Evolutionary conservation across 1,140 invertebrate genomes (phyloP), one percentile per base, ranked within the genome.

Genomic region (Philotrypesis tridentata): DNA sequence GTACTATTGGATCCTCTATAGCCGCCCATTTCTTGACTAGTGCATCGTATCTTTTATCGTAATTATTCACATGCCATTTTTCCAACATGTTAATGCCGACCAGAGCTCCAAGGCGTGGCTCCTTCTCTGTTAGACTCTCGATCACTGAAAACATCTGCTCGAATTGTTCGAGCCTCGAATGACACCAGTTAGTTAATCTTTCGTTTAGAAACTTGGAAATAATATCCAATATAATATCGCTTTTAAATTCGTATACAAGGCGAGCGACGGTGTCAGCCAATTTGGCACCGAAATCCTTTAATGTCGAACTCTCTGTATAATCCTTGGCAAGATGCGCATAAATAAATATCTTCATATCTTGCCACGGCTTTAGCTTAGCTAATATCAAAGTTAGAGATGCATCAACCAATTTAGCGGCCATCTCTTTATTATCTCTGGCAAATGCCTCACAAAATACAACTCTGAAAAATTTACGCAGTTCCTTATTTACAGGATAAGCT

Each of bases 231-330:
- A 81, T 37, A 2, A 75, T 21, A 33, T 81, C 79, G 55, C 72
- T 81, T 2, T 21, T 21, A 48, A 55, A 80, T 9, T 29, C 40
- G 0, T 48, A 17, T 23, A 80, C 21, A 17, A 80, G 11, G 17
- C 2, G 0, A 0, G 9, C 9, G 14, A 25, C 63, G 5, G 25
- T 60, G 5, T 21, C 33, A 0, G 8, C 72, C 14, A 65, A 81
- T 25, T 60, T 68, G 0, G 6, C n/a, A 8, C 79, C 79, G 7
- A 81, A 81, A 17, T 81, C 72, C n/a, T 81, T n/a, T 6, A 67
- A 27, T n/a, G 23, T 43, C 23, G 25, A 25, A 9, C 43, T 9
- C 1, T 70, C 31, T 2, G 7, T 60, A 21, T 71, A 77, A 23
- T 23, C 23, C 7, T 81, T 81, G 14, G 11, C 48, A 4, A 81